Percentiles rank a stretch among this genome's conserved stretches.
phyloP scores from a whole-genome alignment of 2,113 vertebrate species.

The Microtus richardsoni region DNA sequence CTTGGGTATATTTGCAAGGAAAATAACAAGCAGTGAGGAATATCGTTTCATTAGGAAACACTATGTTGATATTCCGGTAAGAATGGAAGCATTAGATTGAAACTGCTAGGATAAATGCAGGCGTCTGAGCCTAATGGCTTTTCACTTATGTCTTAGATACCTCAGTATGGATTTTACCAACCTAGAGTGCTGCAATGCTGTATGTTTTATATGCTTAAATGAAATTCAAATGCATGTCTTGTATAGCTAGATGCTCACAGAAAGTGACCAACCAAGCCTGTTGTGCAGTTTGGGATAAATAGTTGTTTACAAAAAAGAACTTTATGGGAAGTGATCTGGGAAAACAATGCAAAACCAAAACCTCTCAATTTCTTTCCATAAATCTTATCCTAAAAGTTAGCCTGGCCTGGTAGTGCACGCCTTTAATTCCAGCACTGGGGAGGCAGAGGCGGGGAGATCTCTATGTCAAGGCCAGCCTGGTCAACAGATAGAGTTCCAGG shows the following conservation, averaged over 20 bases:
- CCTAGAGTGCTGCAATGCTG: not conserved
- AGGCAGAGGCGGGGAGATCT: no score
- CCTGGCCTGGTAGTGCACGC: not conserved
- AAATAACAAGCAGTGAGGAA: not conserved
- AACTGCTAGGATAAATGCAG: not conserved
- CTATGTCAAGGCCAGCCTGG: not conserved
- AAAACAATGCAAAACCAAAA: not conserved
- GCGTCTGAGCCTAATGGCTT: not conserved
- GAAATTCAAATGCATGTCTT: not conserved
- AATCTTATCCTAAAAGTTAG: conserved; percentile 20
- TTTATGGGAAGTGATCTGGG: not conserved
- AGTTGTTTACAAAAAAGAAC: not conserved
- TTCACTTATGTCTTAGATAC: not conserved
- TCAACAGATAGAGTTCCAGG: not conserved
- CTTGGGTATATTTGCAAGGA: conserved; percentile 39
- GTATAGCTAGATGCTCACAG: not conserved
- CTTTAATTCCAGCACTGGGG: not conserved
- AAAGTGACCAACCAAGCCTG: not conserved
- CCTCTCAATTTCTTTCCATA: not conserved
- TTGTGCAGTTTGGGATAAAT: not conserved
- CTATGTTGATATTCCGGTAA: not conserved
- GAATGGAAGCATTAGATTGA: not conserved
- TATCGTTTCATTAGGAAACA: not conserved
- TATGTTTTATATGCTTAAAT: conserved; percentile 43
- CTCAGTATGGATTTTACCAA: not conserved